Percentiles rank a stretch among this genome's conserved stretches.
phyloP scores from a whole-genome alignment of 2,888 invertebrate genomes.

The Ophion ellenae region DNA sequence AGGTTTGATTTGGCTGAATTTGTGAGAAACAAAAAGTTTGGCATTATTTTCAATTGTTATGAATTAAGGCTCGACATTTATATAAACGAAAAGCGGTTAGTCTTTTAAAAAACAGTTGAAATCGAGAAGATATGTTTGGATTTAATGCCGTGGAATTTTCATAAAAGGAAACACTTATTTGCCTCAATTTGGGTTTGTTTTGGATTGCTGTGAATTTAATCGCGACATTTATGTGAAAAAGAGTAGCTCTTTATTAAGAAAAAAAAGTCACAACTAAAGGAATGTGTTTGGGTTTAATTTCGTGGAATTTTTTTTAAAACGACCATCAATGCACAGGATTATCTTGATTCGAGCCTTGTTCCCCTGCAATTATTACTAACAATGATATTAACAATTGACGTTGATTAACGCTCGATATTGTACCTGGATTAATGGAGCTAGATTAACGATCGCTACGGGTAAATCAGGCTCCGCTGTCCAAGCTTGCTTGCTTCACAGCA shows the following conservation, averaged over 20 bases:
- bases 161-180: neutral
- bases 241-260: neutral
- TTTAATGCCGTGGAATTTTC: neutral
- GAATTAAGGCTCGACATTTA: neutral
- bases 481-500: conserved; percentile 45
- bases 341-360: conserved; percentile 2
- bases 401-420: conserved; percentile 23
- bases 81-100: neutral
- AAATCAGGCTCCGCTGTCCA: conserved; percentile 2
- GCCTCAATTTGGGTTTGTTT: neutral
- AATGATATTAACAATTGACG: neutral
- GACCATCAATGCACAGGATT: neutral
- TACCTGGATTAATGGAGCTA: conserved; percentile 7
- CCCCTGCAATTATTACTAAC: conserved; percentile 3
- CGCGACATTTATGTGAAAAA: neutral
- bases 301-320: neutral
- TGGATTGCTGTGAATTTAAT: neutral
- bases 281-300: neutral
- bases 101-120: neutral
- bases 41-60: neutral
- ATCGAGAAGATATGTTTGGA: neutral
- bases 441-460: conserved; percentile 25
- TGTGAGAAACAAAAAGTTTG: neutral
- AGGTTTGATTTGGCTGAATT: neutral
- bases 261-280: too few relatives aligned